phyloP scores from a whole-genome alignment of 2,113 vertebrate genomes.

The Camarhynchus parvulus region DNA sequence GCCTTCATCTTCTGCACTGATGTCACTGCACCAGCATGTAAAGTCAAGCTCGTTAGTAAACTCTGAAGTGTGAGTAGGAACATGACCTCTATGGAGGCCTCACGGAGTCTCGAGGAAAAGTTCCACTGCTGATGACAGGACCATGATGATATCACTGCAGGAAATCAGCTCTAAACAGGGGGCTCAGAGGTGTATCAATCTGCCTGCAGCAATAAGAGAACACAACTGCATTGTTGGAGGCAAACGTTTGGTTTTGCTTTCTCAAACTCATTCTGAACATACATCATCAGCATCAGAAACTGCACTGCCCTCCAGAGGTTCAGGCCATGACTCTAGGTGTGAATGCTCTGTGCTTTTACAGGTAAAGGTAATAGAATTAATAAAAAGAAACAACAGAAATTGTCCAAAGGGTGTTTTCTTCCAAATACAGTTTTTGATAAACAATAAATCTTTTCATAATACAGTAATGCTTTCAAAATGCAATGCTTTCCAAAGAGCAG shows the following conservation, averaged over 20 bases:
- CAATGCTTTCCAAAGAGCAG: neutral
- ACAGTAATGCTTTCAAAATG: neutral
- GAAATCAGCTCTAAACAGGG: neutral
- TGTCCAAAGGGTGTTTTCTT: neutral
- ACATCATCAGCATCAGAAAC: neutral
- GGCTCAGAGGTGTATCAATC: neutral
- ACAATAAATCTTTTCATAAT: neutral
- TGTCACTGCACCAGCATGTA: rapidly evolving
- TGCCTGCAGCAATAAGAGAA: neutral
- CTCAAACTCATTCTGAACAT: neutral
- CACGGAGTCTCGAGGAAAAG: neutral
- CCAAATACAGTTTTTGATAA: neutral
- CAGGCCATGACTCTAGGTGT: neutral
- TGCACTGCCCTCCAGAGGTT: neutral
- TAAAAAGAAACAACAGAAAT: neutral
- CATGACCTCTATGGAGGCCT: neutral
- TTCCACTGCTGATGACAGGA: neutral
- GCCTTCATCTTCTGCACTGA: neutral
- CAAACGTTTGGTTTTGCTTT: neutral
- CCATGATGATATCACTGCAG: neutral
- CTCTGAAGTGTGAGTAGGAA: neutral
- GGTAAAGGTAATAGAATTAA: neutral
- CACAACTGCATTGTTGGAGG: neutral
- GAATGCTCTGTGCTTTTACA: neutral
- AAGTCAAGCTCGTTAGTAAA: neutral